Percentiles rank a stretch among this genome's conserved stretches.
Evolutionary conservation across 2,797 vertebrate species (phyloP).

Genomic region (Enteromius afrohamiltoni): DNA sequence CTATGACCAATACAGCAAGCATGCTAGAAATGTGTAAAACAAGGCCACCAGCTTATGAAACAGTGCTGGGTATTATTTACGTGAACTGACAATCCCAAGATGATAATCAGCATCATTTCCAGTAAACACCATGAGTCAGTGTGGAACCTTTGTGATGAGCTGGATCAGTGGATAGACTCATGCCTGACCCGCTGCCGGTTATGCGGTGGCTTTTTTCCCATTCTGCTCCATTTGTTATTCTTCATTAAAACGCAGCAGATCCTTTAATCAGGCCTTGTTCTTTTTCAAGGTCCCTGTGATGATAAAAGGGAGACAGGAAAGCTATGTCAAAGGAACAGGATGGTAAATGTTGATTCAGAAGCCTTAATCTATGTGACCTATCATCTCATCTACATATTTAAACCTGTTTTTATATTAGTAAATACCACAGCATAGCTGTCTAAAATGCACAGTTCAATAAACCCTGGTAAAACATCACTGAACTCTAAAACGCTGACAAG

Average conservation of each 20-base stretch:
- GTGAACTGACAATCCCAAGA: constrained; percentile 24
- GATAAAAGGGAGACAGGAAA: constrained; percentile 17
- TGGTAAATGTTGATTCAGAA: not conserved
- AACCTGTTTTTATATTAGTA: not conserved
- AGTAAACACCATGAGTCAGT: constrained; percentile 54
- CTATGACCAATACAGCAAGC: constrained; percentile 29
- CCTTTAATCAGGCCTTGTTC: constrained; percentile 15
- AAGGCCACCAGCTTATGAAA: constrained; percentile 55
- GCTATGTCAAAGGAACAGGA: not conserved
- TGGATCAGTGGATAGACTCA: constrained; percentile 34
- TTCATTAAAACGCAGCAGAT: not conserved
- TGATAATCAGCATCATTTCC: constrained; percentile 47
- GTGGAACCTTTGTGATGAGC: constrained; percentile 59
- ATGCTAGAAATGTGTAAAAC: constrained; percentile 52
- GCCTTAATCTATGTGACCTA: not conserved
- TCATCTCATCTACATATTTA: not conserved
- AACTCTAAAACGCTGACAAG: constrained; percentile 25
- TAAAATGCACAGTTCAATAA: not conserved
- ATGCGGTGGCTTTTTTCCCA: not conserved
- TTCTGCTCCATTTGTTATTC: constrained; percentile 3
- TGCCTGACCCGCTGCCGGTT: constrained; percentile 20
- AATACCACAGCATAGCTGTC: not conserved
- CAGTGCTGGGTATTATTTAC: constrained; percentile 34
- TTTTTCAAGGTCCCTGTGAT: constrained; percentile 25
- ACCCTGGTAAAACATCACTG: not conserved